Base-by-base conservation (phyloP, 2,113 vertebrate species). In the Macquaria australasica region DNA sequence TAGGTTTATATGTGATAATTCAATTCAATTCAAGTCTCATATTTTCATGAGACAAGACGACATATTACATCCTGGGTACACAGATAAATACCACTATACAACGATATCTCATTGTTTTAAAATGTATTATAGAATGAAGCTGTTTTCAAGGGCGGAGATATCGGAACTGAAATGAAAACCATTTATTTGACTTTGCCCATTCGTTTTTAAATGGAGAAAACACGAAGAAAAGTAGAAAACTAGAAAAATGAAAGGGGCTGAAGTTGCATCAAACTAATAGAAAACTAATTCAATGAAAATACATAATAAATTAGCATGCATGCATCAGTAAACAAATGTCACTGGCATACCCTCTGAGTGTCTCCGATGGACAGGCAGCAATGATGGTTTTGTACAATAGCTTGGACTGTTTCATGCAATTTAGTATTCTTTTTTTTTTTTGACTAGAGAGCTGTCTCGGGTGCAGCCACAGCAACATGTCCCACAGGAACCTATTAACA, bases 401-500 rank as follows among this genome's bases (percentile, higher is more conserved):
- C 53, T 73, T 67, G 16, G 59, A 75, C 83, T 87, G 73, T 83
- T 85, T 90, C 77, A 77, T 73, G 58, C 55, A 79, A 91, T 91
- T 85, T 85, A 86, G 41, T 72, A 89, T 92, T 89, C 78, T 7
- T 85, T 81, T 81, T 7, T 85, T 81, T 81, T 84, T 84, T 50
- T 72, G 67, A 92, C 70, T 56, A 74, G 70, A 81, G 70, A 79
- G 84, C 77, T 4, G 56, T 82, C 84, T 84, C 31, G 41, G 85
- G 50, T 77, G 73, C 14, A 43, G 77, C 77, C 86, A 79, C 72
- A 70, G 92, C 83, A 84, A 88, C 87, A 81, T 25, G 82, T 94
- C 93, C 93, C 92, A 85, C 83, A 91, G 93, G 93, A 93, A 66
- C 92, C 90, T 91, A 93, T 94, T 94, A 93, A 74, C 83, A 91